Base-by-base conservation (phyloP, 2,888 invertebrate genomes). In the Parapristionchus giblindavisi region DNA sequence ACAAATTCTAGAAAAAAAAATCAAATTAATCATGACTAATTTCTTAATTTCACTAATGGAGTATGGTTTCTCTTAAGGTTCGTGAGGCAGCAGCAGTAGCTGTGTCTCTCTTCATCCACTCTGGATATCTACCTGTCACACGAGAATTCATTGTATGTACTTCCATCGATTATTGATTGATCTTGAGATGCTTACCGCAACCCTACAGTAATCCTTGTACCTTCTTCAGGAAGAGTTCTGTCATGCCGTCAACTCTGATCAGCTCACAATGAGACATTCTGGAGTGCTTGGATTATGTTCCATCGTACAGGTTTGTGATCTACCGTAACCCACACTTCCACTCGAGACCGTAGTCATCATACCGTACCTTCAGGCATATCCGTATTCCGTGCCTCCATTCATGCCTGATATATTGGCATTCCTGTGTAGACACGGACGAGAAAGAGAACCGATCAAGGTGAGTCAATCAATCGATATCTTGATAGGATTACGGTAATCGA, bases 261-360 rank as follows among this genome's bases (percentile, higher is more conserved):
- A 82, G 38, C 60, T 73, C 11, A 65, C 89, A 11, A 87, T 87
- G 77, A 85, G 90, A 14, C 96, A 96, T 89, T 92, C 93, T 74
- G 95, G 94, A 24, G 93, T 96, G 54, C 90, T 96, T 27, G 96
- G 95, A 0, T 90, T 96, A 75, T 94, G 95, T 88, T 93, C 94
- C 6, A 72, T 72, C 32, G 72, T 72, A 21, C 72, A 60, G 60
- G 70, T 70, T 32, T 4, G 17, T 14, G 43, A 43, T 14, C 43
- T 43, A 43, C 43, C 43, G 43, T 43, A 43, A 43, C 17, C 43
- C 8, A 14, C 43, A 17, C 11, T 43, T 8, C 11, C 17, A 8
- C 43, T 43, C 17, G 43, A 43, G 8, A 2, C 54, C n/a, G 8
- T 24, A 21, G 29, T 54, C 11, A 56, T 56, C 29, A 3, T 14